Evolutionary conservation across 2,888 invertebrate genomes (phyloP).

Genomic region (Carabus problematicus): DNA sequence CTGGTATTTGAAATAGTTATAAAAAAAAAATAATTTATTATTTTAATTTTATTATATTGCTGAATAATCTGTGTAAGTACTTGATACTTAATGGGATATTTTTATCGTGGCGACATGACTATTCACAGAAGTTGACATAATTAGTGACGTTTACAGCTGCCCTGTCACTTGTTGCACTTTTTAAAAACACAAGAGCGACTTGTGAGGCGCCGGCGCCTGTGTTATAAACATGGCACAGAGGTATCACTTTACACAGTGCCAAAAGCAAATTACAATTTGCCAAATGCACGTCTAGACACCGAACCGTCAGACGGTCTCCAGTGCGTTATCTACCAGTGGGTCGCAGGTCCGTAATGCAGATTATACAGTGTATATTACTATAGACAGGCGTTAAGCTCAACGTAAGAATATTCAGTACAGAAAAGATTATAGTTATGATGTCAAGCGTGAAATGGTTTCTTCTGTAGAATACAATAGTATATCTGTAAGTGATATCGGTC

Average conservation of each 20-base stretch:
- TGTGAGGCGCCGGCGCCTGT: conserved; percentile 33
- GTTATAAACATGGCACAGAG: conserved; percentile 11
- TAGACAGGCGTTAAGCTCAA: no score
- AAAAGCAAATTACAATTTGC: conserved; percentile 26
- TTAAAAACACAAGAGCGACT: conserved; percentile 13
- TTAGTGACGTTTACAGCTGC: conserved; percentile 22
- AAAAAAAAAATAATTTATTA: no score
- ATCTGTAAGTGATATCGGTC: no score
- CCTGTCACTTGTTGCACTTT: conserved; percentile 22
- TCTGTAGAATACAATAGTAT: no score
- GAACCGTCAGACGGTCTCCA: conserved; percentile 2
- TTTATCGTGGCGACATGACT: not conserved
- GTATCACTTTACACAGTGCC: conserved; percentile 30
- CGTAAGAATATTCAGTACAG: no score
- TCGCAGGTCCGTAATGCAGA: conserved; percentile 10
- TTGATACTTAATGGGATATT: not conserved
- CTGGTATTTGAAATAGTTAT: not conserved
- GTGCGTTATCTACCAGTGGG: conserved; percentile 22
- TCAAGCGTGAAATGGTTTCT: no score
- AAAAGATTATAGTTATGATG: no score
- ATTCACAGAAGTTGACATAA: conserved; percentile 21
- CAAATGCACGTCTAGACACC: conserved; percentile 27
- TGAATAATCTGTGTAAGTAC: not conserved
- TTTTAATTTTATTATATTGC: not conserved
- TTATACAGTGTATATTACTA: no score